Evolutionary conservation across 2,797 vertebrate species (phyloP).

Genomic region (Phalanger gymnotis): DNA sequence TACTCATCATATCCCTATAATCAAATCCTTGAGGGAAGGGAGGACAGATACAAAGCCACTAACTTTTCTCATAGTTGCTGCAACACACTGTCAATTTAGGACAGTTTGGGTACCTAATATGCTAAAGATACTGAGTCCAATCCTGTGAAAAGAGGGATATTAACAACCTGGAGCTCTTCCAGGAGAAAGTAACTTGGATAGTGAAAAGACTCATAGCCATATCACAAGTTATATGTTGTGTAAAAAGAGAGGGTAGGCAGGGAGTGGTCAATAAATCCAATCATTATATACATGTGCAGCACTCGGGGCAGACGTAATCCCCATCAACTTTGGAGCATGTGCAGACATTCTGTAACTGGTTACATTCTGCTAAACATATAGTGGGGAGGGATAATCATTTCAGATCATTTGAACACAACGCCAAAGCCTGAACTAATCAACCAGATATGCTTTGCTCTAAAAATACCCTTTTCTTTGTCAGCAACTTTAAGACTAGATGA

Average conservation of each 20-base stretch:
- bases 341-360: background rate
- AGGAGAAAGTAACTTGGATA: background rate
- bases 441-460: too few species aligned
- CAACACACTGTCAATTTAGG: background rate
- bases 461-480: too few species aligned
- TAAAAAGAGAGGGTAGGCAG: background rate
- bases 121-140: background rate
- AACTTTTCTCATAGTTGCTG: background rate
- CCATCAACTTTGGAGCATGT: background rate
- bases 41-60: background rate
- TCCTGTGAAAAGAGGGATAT: background rate
- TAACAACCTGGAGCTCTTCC: background rate
- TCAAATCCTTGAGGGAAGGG: conserved; percentile 10
- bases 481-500: too few species aligned
- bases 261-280: background rate
- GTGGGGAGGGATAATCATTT: too few species aligned
- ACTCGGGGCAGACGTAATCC: background rate
- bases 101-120: background rate
- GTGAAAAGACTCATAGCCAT: background rate
- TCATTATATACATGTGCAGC: background rate
- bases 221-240: background rate
- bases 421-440: too few species aligned
- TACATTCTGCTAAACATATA: background rate
- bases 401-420: too few species aligned
- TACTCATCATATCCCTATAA: conserved; percentile 5